These are phyloP conservation scores for Tupaia tana DNA, from an alignment of 2,113 vertebrate genomes.

Conservation along the genomic window DNA sequence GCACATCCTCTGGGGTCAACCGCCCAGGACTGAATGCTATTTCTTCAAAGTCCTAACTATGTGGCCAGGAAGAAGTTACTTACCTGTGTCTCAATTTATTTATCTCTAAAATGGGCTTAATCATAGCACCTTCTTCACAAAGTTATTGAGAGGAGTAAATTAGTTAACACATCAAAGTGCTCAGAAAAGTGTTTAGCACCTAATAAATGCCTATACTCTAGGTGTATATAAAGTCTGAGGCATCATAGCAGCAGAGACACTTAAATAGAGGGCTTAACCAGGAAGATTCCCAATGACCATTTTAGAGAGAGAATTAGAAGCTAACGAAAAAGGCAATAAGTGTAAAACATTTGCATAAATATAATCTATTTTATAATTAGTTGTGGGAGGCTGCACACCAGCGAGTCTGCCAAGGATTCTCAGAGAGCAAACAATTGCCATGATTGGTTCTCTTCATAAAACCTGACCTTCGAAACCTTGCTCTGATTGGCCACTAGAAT, in stretches of 20 bases:
- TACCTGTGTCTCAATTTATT: neutral
- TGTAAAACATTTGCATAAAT: too few relatives aligned
- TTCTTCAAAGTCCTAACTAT: neutral
- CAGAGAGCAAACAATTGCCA: too few relatives aligned
- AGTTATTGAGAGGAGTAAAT: neutral
- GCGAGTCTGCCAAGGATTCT: too few relatives aligned
- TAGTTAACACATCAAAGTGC: neutral
- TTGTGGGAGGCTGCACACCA: too few relatives aligned
- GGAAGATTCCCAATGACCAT: neutral
- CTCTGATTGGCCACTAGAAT: too few relatives aligned
- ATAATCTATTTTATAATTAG: too few relatives aligned
- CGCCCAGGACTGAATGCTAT: neutral
- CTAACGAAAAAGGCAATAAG: neutral
- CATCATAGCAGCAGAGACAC: neutral
- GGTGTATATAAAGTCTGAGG: neutral
- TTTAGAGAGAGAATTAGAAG: neutral
- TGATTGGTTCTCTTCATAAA: too few relatives aligned
- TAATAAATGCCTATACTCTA: neutral
- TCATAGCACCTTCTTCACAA: neutral
- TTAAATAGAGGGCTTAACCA: neutral
- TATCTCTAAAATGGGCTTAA: neutral
- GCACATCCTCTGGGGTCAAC: neutral
- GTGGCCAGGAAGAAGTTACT: neutral
- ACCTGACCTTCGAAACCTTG: too few relatives aligned
- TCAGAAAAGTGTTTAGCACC: neutral